Evolutionary conservation across 2,888 invertebrate genomes (phyloP).

Genomic region (Lymantria monacha): DNA sequence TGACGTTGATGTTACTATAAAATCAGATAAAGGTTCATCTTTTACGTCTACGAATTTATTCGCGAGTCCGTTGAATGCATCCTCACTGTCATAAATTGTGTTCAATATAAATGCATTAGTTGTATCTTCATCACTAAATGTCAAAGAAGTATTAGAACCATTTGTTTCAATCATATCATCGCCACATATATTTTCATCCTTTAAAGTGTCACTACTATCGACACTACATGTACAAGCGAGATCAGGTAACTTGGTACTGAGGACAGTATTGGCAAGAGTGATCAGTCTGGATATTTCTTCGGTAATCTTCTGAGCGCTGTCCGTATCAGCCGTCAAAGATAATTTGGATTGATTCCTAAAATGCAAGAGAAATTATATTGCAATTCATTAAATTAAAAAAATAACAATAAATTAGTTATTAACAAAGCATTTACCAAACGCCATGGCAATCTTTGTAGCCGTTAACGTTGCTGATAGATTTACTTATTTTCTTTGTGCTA

Average conservation of each 20-base stretch:
- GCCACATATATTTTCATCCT: slow-evolving; percentile 23
- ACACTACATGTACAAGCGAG: slow-evolving; percentile 54
- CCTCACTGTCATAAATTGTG: slow-evolving; percentile 41
- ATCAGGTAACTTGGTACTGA: slow-evolving; percentile 72
- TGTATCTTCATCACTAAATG: slow-evolving; percentile 46
- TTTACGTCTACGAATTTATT: slow-evolving; percentile 44
- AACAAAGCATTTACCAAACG: slow-evolving; percentile 51
- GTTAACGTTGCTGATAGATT: slow-evolving; percentile 72
- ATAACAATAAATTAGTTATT: neutral
- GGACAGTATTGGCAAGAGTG: slow-evolving; percentile 76
- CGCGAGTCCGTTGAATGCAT: slow-evolving; percentile 40
- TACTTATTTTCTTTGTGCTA: slow-evolving; percentile 67
- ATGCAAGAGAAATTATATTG: slow-evolving; percentile 6
- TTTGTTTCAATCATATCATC: slow-evolving; percentile 24
- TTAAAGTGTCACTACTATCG: slow-evolving; percentile 35
- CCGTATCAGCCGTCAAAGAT: slow-evolving; percentile 57
- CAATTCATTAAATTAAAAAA: neutral
- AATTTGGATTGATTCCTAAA: slow-evolving; percentile 68
- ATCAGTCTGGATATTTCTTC: slow-evolving; percentile 74
- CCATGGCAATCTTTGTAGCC: slow-evolving; percentile 60
- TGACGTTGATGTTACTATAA: slow-evolving; percentile 45
- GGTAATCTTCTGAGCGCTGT: slow-evolving; percentile 58
- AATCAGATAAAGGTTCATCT: slow-evolving; percentile 43
- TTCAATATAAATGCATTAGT: slow-evolving; percentile 45
- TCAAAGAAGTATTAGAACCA: slow-evolving; percentile 41